Conservation (phyloP, 2,888 invertebrate species). For the Ophioninae sp. region DNA sequence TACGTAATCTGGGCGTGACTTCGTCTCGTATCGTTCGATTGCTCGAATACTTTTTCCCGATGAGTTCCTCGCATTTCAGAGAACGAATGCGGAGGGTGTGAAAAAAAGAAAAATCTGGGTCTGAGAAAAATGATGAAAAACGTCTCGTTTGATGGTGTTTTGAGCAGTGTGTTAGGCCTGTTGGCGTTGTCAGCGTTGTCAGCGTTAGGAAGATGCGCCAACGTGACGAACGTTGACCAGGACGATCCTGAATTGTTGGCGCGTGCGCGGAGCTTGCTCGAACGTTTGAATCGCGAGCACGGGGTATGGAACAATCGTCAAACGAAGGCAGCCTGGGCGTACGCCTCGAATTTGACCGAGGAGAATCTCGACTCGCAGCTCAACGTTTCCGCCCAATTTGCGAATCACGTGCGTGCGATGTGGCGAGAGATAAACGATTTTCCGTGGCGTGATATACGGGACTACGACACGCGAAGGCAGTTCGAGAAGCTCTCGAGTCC, state of each 20-base stretch:
- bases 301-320: slow-evolving; percentile 84
- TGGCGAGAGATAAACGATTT: slow-evolving; percentile 87
- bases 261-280: slow-evolving; percentile 85
- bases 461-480: slow-evolving; percentile 87
- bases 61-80: neutral
- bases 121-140: no score
- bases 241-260: slow-evolving; percentile 74
- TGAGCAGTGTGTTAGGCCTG: slow-evolving; percentile 37
- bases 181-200: slow-evolving; percentile 55
- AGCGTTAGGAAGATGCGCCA: slow-evolving; percentile 26
- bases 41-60: neutral
- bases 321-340: slow-evolving; percentile 87
- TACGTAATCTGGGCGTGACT: neutral
- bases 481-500: slow-evolving; percentile 88
- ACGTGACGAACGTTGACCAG: slow-evolving; percentile 7
- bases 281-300: slow-evolving; percentile 84
- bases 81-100: neutral
- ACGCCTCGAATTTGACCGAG: slow-evolving; percentile 89
- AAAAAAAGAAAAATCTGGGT: no score
- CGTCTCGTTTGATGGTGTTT: neutral
- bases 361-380: slow-evolving; percentile 85
- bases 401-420: slow-evolving; percentile 84
- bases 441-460: slow-evolving; percentile 88
- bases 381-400: slow-evolving; percentile 79
- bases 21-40: neutral